These are phyloP conservation scores for Agapornis canus DNA, from an alignment of 2,797 vertebrate genomes.

Conservation along the genomic window DNA sequence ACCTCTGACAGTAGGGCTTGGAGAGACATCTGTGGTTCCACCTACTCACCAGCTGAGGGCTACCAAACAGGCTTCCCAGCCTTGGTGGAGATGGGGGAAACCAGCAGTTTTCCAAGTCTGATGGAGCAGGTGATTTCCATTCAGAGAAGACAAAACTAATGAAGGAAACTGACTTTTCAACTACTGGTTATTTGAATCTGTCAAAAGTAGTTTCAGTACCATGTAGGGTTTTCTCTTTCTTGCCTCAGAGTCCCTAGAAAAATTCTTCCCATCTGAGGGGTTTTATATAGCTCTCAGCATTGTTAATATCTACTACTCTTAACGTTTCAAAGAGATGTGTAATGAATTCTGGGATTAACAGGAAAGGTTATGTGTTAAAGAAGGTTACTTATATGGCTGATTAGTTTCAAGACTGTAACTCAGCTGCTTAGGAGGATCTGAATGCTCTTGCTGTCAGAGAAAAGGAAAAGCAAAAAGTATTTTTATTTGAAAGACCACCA, in stretches of 20 bases:
- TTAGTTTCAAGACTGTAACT: constrained; percentile 38
- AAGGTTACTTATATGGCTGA: background rate
- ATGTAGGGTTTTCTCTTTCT: background rate
- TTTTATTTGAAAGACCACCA: constrained; percentile 59
- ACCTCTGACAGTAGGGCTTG: constrained; percentile 53
- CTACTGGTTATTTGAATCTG: background rate
- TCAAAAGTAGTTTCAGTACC: background rate
- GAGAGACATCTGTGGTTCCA: constrained; percentile 32
- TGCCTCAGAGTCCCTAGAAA: background rate
- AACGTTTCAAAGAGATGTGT: background rate
- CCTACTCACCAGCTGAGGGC: background rate
- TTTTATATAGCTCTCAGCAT: background rate
- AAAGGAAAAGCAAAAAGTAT: constrained; percentile 51
- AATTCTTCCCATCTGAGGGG: background rate
- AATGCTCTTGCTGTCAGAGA: constrained; percentile 51
- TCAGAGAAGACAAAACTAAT: constrained; percentile 67
- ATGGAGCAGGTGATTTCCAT: constrained; percentile 49
- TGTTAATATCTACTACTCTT: background rate
- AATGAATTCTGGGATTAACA: background rate
- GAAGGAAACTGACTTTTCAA: constrained; percentile 19
- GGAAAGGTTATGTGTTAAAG: background rate
- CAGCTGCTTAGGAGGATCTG: constrained; percentile 55
- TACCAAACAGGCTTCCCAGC: background rate
- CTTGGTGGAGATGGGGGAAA: constrained; percentile 3
- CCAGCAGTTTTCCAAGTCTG: constrained; percentile 29